A percentile compares a stretch with the other conserved stretches of the same genome.
These are phyloP conservation scores for Tyto alba DNA, from an alignment of 2,113 vertebrate species.

Conservation along the genomic window DNA sequence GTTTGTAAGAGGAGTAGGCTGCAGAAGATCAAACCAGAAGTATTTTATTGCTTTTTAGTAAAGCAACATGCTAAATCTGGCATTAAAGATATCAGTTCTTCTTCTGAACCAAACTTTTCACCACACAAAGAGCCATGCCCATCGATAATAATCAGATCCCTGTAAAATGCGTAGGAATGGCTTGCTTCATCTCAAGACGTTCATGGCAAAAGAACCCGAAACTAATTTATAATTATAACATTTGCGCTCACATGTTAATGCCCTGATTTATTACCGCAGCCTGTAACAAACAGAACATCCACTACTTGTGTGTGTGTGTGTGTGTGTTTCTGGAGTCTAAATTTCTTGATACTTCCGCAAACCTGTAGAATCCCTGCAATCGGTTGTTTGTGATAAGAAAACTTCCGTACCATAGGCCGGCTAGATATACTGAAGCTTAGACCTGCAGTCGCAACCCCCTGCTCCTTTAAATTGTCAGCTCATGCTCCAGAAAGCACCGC, in stretches of 20 bases:
- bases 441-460: neutral
- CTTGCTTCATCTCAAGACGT: neutral
- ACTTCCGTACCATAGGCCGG: neutral
- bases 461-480: neutral
- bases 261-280: neutral
- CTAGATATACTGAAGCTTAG: neutral
- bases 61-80: neutral
- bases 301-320: no score
- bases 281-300: neutral
- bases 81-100: neutral
- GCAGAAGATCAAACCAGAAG: neutral
- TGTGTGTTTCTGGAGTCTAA: neutral
- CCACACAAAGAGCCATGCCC: neutral
- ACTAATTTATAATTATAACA: neutral
- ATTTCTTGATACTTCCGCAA: neutral
- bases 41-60: neutral
- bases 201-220: neutral
- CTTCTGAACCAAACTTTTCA: neutral
- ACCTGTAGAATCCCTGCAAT: neutral
- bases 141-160: neutral
- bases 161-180: neutral
- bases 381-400: fast-evolving
- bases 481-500: neutral
- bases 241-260: neutral
- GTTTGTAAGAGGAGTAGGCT: neutral